Evolutionary conservation across 2,113 vertebrate genomes (phyloP).

Genomic region (Falcunculus frontatus): DNA sequence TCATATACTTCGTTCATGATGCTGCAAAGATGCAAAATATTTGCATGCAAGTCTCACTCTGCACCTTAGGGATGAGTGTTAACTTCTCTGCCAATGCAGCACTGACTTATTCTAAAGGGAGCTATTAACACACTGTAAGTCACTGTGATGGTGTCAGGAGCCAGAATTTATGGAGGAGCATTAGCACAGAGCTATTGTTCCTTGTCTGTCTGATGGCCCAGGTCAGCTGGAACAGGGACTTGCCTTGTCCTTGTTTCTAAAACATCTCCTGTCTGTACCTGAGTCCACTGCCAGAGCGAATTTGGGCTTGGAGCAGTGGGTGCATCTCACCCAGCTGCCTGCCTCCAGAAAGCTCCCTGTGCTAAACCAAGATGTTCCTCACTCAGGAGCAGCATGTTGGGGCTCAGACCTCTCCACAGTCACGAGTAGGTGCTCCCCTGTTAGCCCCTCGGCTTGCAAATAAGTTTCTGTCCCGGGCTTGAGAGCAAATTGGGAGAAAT

Average conservation of each 20-base stretch:
- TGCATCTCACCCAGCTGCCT: neutral
- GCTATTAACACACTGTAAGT: neutral
- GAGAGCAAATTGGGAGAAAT: neutral
- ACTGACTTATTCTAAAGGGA: neutral
- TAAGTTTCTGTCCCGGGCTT: neutral
- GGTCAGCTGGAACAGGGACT: neutral
- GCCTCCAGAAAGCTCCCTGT: neutral
- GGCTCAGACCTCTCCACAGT: neutral
- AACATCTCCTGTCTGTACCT: neutral
- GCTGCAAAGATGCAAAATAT: neutral
- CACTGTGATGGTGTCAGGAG: neutral
- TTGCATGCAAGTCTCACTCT: neutral
- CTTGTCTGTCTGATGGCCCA: neutral
- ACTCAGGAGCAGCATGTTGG: neutral
- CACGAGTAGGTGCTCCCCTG: neutral
- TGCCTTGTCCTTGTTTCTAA: neutral
- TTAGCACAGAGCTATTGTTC: neutral
- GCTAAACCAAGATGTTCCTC: neutral
- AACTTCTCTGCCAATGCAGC: neutral
- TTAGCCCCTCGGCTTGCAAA: neutral
- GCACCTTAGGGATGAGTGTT: neutral
- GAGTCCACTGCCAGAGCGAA: accelerated
- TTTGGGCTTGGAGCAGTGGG: neutral
- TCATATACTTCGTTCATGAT: neutral
- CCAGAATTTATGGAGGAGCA: neutral